These are phyloP conservation scores for Scortum barcoo DNA, from an alignment of 2,113 vertebrate genomes.

Conservation along the genomic window DNA sequence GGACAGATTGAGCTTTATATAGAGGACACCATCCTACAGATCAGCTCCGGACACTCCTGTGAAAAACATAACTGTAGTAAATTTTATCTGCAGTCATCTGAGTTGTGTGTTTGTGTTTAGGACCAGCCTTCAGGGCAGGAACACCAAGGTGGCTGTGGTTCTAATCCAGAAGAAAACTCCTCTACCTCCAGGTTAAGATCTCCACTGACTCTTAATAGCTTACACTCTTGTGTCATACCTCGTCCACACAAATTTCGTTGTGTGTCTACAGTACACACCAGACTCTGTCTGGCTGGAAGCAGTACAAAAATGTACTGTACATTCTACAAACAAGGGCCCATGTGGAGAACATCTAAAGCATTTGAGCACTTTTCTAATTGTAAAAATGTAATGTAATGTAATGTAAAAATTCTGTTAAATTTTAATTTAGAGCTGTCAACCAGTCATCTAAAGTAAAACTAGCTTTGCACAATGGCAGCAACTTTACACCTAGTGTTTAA, in stretches of 20 bases:
- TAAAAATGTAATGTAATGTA: too few species aligned
- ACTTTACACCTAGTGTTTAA: background rate
- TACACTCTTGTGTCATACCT: background rate
- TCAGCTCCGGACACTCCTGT: too few species aligned
- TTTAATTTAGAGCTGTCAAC: background rate
- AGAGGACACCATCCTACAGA: background rate
- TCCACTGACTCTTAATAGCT: background rate
- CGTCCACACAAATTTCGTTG: background rate
- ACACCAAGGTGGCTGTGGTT: conserved; percentile 98
- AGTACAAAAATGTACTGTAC: background rate
- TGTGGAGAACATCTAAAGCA: background rate
- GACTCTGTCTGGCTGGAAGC: background rate
- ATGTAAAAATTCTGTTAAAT: background rate
- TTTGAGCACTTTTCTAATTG: background rate
- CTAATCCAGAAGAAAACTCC: conserved; percentile 99
- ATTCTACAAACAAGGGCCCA: background rate
- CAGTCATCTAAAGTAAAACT: background rate
- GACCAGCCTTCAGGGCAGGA: conserved; percentile 97
- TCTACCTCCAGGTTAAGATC: conserved; percentile 91
- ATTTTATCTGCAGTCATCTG: background rate
- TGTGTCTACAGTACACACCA: background rate
- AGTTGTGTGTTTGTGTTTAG: conserved; percentile 74
- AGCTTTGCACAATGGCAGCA: background rate
- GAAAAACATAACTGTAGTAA: background rate
- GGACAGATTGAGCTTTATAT: background rate